phyloP scores from a whole-genome alignment of 2,113 vertebrate genomes.

The Alethe castanea region DNA sequence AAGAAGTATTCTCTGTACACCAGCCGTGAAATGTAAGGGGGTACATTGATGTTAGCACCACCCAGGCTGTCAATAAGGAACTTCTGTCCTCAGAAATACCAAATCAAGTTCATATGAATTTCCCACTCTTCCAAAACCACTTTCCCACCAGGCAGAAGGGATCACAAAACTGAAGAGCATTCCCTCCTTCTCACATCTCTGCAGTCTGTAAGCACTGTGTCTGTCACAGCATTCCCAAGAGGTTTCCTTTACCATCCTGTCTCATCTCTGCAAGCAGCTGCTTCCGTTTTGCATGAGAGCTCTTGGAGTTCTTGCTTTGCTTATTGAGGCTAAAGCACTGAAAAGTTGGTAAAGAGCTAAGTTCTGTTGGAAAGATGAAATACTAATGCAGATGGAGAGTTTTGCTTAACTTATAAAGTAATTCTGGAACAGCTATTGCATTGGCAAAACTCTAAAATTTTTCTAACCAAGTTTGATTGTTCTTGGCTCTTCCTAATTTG shows the following conservation, averaged over 20 bases:
- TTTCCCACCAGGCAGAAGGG: background rate
- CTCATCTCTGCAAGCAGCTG: constrained; percentile 49
- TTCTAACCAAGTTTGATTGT: constrained; percentile 33
- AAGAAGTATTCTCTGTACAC: background rate
- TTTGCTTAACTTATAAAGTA: constrained; percentile 55
- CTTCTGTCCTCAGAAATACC: background rate
- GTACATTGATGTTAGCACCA: background rate
- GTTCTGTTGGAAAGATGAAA: constrained; percentile 13
- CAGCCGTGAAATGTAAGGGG: background rate
- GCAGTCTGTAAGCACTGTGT: background rate
- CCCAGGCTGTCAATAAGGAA: background rate
- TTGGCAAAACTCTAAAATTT: constrained; percentile 33
- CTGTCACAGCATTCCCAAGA: background rate
- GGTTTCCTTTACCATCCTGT: background rate
- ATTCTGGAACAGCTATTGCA: constrained; percentile 33
- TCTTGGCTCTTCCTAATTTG: constrained; percentile 57
- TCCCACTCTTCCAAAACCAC: background rate
- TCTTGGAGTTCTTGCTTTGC: background rate
- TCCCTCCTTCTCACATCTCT: background rate
- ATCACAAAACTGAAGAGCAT: background rate
- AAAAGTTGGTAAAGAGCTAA: background rate
- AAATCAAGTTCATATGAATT: background rate
- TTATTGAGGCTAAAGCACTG: background rate
- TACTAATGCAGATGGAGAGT: constrained; percentile 37
- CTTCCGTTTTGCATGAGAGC: constrained; percentile 1